A percentile compares a stretch with the other conserved stretches of the same genome.
Evolutionary conservation across 2,797 vertebrate species (phyloP).

Genomic region (Champsocephalus esox): DNA sequence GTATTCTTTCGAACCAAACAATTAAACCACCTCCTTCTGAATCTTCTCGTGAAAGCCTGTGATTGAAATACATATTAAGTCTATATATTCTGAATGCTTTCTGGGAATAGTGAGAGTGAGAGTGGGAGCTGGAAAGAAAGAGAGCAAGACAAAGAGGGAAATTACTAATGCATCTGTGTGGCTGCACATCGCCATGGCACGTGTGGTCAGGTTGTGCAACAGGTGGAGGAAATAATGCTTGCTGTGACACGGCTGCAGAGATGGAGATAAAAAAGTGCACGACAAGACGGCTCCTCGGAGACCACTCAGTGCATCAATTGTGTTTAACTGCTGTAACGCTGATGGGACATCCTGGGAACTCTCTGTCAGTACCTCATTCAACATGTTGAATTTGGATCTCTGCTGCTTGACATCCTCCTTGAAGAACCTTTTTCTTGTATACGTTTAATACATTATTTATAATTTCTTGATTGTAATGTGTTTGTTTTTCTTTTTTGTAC

Average conservation of each 20-base stretch:
- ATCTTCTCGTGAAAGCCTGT: neutral
- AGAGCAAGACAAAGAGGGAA: neutral
- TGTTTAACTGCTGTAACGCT: conserved; percentile 18
- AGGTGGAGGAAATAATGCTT: neutral
- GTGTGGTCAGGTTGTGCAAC: conserved; percentile 39
- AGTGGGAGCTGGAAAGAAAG: conserved; percentile 4
- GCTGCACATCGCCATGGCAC: conserved; percentile 55
- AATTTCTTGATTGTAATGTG: neutral
- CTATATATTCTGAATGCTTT: neutral
- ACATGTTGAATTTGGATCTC: neutral
- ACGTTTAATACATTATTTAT: too few species aligned
- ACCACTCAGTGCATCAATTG: conserved; percentile 38
- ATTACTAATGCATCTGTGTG: conserved; percentile 4
- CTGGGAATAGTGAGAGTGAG: neutral
- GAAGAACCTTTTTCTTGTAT: too few species aligned
- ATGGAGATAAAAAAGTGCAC: conserved; percentile 33
- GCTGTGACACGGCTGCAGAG: conserved; percentile 5
- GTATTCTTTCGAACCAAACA: conserved; percentile 11
- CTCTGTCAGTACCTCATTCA: neutral
- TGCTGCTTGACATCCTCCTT: neutral
- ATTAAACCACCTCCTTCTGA: neutral
- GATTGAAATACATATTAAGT: neutral
- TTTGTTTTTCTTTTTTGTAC: neutral
- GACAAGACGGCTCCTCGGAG: conserved; percentile 37
- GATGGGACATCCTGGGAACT: neutral